These are phyloP conservation scores for Lucilia cuprina DNA, from an alignment of 1,140 invertebrate genomes.

Conservation along the genomic window DNA sequence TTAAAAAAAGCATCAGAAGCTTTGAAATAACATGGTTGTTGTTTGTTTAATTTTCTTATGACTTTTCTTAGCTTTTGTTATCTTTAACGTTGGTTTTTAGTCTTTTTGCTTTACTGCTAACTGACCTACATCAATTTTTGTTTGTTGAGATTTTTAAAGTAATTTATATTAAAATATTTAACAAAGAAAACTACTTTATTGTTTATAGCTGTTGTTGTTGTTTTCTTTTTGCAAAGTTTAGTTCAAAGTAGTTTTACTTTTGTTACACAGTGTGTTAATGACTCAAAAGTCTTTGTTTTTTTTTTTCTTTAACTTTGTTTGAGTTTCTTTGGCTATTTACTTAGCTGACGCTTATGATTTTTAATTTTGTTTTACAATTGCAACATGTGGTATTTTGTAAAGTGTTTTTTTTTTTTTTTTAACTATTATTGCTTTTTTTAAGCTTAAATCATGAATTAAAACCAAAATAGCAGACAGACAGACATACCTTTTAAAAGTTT, in stretches of 20 bases:
- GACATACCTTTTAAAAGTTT: too few relatives aligned
- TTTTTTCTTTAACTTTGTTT: background rate
- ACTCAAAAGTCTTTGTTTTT: background rate
- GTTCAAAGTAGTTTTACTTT: background rate
- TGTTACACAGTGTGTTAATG: background rate
- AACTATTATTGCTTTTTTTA: background rate
- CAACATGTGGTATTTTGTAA: background rate
- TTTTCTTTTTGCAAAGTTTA: background rate
- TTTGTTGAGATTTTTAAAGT: too few relatives aligned
- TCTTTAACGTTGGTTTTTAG: background rate
- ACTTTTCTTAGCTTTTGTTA: background rate
- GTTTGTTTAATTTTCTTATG: background rate
- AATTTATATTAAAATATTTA: background rate
- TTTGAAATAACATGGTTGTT: background rate
- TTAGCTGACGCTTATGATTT: background rate
- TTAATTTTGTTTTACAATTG: too few relatives aligned
- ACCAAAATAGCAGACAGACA: too few relatives aligned
- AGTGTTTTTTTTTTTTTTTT: background rate
- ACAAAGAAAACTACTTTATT: background rate
- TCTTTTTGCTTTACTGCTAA: background rate
- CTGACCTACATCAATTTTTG: background rate
- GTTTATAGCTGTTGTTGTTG: background rate
- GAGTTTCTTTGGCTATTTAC: background rate
- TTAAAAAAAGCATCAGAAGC: background rate
- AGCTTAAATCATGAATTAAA: background rate